Evolutionary conservation across 2,888 invertebrate species (phyloP), one percentile per base, ranked within the genome.

Genomic region (Troides aeacus): DNA sequence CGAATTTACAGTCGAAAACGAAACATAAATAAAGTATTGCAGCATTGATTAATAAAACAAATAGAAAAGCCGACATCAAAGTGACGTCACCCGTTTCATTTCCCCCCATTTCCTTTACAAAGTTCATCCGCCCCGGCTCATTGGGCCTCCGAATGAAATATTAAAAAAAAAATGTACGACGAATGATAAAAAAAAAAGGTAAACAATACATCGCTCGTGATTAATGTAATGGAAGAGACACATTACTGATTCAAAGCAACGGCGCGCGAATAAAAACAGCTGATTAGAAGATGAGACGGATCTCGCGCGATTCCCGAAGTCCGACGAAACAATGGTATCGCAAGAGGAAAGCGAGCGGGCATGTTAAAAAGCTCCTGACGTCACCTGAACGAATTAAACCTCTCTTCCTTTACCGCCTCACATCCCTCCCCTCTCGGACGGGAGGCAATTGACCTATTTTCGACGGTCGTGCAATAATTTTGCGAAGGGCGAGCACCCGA

Each of bases 361-460:
- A 85, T 82, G 82, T 86, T 86, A 87, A 88, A 88, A 85, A 84
- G 82, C 81, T 79, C 79, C 84, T 91, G 89, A 90, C 91, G 90
- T 91, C 90, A 91, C 90, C 87, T 89, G 89, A 87, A 84, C 85
- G 89, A 89, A 89, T 90, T 87, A 89, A 85, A 81, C 79, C 78
- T 77, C 81, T 83, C 75, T 72, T 89, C 90, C 81, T 80, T 86
- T 74, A 89, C 84, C 74, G 79, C 74, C 87, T 71, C 72, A 67
- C 64, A 68, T 81, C 75, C 75, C 76, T 88, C 88, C 84, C 89
- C 74, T 30, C 81, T 89, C 86, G 74, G 76, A 65, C 75, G 78
- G 81, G 86, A 82, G 86, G 89, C 92, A 91, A 90, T 92, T 92
- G 92, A 92, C 92, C 92, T 90, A 92, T 91, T 90, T 92, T 90